phyloP scores from a whole-genome alignment of 2,113 vertebrate species.

The Megaceryle maxima region DNA sequence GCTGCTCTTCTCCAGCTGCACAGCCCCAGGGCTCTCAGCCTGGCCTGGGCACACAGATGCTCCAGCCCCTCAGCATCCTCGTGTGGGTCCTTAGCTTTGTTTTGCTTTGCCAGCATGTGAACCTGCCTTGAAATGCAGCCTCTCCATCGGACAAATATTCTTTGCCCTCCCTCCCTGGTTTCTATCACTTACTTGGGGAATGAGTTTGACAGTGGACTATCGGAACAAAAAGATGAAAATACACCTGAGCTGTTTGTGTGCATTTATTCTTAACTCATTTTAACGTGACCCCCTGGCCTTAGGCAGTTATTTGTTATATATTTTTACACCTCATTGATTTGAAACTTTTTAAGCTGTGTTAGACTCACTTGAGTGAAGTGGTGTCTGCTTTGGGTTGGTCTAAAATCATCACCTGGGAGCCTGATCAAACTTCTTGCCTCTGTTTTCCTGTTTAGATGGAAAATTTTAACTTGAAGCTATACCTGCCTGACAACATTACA shows the following conservation, averaged over 20 bases:
- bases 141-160: background rate
- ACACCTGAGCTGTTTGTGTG: background rate
- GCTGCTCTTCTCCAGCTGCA: too few relatives aligned
- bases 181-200: background rate
- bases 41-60: too few relatives aligned
- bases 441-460: background rate
- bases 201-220: background rate
- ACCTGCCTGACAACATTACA: background rate
- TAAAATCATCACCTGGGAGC: background rate
- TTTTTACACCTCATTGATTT: too few relatives aligned
- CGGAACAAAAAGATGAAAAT: background rate
- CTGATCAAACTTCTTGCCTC: background rate
- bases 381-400: background rate
- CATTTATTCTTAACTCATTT: too few relatives aligned
- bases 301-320: background rate
- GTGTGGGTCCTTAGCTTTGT: background rate
- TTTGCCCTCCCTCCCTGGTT: background rate
- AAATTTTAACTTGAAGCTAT: background rate
- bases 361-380: too few relatives aligned
- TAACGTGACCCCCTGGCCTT: background rate
- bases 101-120: background rate
- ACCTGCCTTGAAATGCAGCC: background rate
- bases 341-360: background rate
- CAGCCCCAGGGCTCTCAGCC: too few relatives aligned
- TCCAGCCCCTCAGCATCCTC: too few relatives aligned